These are phyloP conservation scores for Coleophora flavipennella DNA, from an alignment of 2,888 invertebrate genomes.

Conservation along the genomic window DNA sequence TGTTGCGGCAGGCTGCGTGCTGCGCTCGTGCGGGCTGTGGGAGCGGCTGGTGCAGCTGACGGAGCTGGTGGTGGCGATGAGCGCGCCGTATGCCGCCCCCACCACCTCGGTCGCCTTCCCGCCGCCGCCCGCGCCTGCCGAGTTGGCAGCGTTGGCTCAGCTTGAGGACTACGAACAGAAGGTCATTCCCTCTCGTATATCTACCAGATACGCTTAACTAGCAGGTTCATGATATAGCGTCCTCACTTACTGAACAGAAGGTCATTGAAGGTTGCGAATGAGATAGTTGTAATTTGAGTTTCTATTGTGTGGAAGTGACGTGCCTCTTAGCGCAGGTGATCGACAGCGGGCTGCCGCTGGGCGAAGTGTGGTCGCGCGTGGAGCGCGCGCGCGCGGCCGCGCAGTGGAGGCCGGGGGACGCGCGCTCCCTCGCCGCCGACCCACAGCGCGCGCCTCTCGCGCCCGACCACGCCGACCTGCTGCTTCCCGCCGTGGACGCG, in stretches of 20 bases:
- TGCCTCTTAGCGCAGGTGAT: conserved; percentile 27
- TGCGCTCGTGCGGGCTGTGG: conserved; percentile 80
- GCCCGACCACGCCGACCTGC: conserved; percentile 79
- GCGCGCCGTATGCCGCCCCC: conserved; percentile 45
- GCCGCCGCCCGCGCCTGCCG: conserved; percentile 4
- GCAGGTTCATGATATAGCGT: too few species aligned
- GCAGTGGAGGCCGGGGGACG: conserved; percentile 77
- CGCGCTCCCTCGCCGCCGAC: conserved; percentile 74
- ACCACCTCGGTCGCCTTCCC: conserved; percentile 20
- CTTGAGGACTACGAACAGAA: conserved; percentile 17
- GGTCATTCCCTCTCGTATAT: too few species aligned
- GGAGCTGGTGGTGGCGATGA: conserved; percentile 78
- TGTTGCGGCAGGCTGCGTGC: conserved; percentile 22
- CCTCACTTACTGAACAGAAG: too few species aligned
- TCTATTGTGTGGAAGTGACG: too few species aligned
- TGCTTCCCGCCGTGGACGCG: conserved; percentile 76
- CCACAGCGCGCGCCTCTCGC: conserved; percentile 76
- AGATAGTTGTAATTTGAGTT: too few species aligned
- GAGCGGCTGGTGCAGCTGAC: conserved; percentile 83
- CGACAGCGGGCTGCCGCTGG: conserved; percentile 76
- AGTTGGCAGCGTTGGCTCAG: conserved; percentile 5
- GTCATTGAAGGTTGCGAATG: too few species aligned
- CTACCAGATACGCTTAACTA: too few species aligned
- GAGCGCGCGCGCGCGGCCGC: conserved; percentile 81
- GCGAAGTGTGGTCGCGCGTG: conserved; percentile 82